phyloP scores from a whole-genome alignment of 2,888 invertebrate species.

The Pandemis corylana region DNA sequence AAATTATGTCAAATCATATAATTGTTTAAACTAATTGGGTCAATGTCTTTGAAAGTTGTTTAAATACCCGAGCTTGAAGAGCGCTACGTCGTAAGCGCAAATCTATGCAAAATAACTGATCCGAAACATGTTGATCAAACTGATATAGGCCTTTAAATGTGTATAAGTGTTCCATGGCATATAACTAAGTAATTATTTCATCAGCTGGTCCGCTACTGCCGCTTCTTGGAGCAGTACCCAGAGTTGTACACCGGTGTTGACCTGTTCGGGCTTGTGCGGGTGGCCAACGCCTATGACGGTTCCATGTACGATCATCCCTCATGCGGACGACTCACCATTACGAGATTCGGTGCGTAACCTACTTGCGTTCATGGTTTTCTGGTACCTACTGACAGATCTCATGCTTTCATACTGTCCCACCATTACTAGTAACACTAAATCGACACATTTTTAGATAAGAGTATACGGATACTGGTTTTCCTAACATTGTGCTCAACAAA shows the following conservation, averaged over 20 bases:
- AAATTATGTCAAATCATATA: too few relatives aligned
- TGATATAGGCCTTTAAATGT: too few relatives aligned
- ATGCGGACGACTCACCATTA: constrained; percentile 65
- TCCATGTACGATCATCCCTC: constrained; percentile 68
- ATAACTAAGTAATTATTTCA: constrained; percentile 27
- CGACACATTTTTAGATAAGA: too few relatives aligned
- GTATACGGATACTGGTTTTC: too few relatives aligned
- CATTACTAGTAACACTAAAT: too few relatives aligned
- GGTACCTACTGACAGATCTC: not conserved
- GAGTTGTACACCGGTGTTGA: constrained; percentile 70
- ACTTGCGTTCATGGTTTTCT: constrained; percentile 13
- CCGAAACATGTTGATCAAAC: too few relatives aligned
- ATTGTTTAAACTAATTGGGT: too few relatives aligned
- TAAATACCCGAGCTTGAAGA: too few relatives aligned
- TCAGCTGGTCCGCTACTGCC: constrained; percentile 73
- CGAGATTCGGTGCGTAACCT: constrained; percentile 67
- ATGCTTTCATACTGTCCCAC: not conserved
- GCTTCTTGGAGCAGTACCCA: constrained; percentile 65
- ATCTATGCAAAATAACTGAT: too few relatives aligned
- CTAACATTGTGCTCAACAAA: too few relatives aligned
- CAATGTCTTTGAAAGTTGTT: too few relatives aligned
- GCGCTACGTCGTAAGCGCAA: too few relatives aligned
- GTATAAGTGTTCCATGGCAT: not conserved
- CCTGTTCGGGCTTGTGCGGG: constrained; percentile 67
- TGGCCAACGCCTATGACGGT: constrained; percentile 66